A percentile compares a stretch with the other conserved stretches of the same genome.
Conservation (phyloP, 1,140 invertebrate genomes). For the Drosophila pseudoobscura region DNA sequence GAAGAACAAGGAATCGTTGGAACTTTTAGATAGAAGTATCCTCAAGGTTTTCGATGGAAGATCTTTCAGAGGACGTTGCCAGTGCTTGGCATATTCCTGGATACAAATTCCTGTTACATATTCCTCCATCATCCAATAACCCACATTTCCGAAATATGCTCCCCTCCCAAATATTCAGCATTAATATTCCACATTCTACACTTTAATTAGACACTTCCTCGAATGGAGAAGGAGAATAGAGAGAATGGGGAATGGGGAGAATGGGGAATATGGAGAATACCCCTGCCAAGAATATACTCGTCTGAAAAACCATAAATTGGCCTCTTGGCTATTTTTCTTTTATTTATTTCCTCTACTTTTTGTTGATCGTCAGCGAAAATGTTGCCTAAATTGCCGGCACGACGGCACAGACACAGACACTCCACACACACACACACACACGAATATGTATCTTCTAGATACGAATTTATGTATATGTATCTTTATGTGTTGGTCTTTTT, state of each 20-base stretch:
- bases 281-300: conserved; percentile 15
- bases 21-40: too few species aligned
- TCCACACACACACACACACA: background rate
- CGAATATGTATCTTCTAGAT: conserved; percentile 9
- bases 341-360: conserved; percentile 14
- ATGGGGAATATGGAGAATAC: conserved; percentile 10
- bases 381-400: conserved; percentile 53
- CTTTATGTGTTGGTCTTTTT: conserved; percentile 17
- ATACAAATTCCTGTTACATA: too few species aligned
- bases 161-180: conserved; percentile 12
- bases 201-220: conserved; percentile 40
- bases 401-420: conserved; percentile 35
- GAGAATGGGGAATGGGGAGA: background rate
- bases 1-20: background rate
- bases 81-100: too few species aligned
- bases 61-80: too few species aligned
- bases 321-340: conserved; percentile 17
- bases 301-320: conserved; percentile 60
- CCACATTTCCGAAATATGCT: conserved; percentile 18
- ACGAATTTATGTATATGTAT: conserved; percentile 27
- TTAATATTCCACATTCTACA: conserved; percentile 24
- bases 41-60: too few species aligned
- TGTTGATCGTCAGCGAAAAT: conserved; percentile 29
- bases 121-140: conserved; percentile 4
- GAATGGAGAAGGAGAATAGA: background rate